phyloP scores from a whole-genome alignment of 2,113 vertebrate genomes.

The Lamprologus tigripictilis region DNA sequence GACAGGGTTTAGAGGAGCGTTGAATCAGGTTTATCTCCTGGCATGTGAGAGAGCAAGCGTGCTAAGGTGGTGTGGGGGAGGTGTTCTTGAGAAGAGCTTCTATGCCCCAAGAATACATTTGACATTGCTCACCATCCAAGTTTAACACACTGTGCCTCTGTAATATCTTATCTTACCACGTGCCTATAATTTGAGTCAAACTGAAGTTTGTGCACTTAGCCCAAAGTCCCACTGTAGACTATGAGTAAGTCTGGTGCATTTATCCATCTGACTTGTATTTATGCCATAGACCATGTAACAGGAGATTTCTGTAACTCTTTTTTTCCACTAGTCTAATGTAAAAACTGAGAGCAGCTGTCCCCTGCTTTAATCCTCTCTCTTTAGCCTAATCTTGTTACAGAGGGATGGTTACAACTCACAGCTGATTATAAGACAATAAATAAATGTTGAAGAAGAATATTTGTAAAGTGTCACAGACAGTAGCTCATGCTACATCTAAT shows the following conservation, averaged over 20 bases:
- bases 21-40: constrained; percentile 51
- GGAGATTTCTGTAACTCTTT: background rate
- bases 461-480: background rate
- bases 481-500: background rate
- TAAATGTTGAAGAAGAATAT: background rate
- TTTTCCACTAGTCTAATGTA: background rate
- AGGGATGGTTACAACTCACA: constrained; percentile 42
- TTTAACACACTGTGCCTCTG: background rate
- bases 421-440: constrained; percentile 38
- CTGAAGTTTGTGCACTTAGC: background rate
- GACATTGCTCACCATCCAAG: background rate
- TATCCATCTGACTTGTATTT: background rate
- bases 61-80: background rate
- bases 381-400: constrained; percentile 69
- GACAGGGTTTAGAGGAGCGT: constrained; percentile 48
- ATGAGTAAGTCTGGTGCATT: background rate
- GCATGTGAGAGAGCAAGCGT: constrained; percentile 5
- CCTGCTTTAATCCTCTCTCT: constrained; percentile 51
- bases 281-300: background rate
- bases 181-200: background rate
- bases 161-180: constrained; percentile 14
- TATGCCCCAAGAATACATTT: background rate
- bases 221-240: background rate
- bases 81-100: background rate
- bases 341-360: constrained; percentile 52